A percentile compares a stretch with the other conserved stretches of the same genome.
Evolutionary conservation across 2,797 vertebrate species (phyloP).

Genomic region (Chiloscyllium punctatum): DNA sequence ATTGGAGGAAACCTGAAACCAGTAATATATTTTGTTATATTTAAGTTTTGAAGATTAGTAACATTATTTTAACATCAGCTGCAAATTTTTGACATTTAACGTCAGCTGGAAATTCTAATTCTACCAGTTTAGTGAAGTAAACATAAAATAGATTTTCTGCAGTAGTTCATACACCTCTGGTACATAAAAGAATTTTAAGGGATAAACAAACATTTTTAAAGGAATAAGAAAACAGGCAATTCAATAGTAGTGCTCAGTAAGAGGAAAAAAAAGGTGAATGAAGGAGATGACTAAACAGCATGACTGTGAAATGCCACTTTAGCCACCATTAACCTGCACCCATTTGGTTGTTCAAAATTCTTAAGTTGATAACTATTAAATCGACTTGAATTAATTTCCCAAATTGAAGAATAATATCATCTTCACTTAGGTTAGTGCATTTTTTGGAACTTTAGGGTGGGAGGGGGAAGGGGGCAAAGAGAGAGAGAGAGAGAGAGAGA

Average conservation of each 20-base stretch:
- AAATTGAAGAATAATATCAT: not conserved
- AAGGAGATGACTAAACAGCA: not conserved
- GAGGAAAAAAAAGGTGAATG: not conserved
- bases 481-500: too few relatives aligned
- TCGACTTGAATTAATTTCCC: not conserved
- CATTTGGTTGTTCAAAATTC: not conserved
- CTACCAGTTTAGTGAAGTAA: constrained; percentile 24
- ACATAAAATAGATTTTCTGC: not conserved
- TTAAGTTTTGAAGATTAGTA: not conserved
- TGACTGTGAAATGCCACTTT: not conserved
- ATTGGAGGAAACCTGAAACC: not conserved
- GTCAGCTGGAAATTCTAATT: not conserved
- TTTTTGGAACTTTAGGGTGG: not conserved
- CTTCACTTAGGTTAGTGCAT: not conserved
- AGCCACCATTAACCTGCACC: not conserved
- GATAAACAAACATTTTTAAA: not conserved
- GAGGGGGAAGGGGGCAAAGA: too few relatives aligned
- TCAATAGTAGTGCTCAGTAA: not conserved
- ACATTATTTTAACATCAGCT: not conserved
- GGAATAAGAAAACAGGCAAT: not conserved
- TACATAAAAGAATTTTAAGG: not conserved
- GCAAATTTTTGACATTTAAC: not conserved
- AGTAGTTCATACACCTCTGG: not conserved
- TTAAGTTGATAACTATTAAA: not conserved
- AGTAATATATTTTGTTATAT: not conserved